Percentiles rank a stretch among this genome's conserved stretches.
These are phyloP conservation scores for Megaceryle torquata DNA, from an alignment of 2,113 vertebrate species.

Conservation along the genomic window DNA sequence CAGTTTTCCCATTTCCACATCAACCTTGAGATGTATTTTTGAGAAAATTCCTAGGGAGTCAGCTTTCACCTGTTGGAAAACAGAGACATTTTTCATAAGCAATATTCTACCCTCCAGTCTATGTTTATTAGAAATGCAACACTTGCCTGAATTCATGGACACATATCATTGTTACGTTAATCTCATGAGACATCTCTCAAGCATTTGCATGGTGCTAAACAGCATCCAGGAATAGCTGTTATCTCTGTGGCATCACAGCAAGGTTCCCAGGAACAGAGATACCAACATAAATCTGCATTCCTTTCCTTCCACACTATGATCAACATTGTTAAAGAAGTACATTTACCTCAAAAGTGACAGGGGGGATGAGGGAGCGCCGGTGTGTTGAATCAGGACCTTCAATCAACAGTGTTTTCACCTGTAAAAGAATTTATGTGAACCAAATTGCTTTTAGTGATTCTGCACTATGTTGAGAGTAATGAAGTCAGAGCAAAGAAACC, in stretches of 20 bases:
- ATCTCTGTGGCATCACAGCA: not conserved
- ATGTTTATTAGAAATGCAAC: not conserved
- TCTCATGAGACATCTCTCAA: not conserved
- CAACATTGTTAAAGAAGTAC: not conserved
- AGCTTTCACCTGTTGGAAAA: constrained; percentile 83
- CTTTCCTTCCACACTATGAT: not conserved
- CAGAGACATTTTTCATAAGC: not conserved
- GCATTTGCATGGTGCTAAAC: not conserved
- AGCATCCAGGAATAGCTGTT: constrained; percentile 6
- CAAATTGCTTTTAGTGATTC: not conserved
- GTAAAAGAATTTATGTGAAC: not conserved
- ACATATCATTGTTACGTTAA: not conserved
- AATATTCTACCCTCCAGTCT: not conserved
- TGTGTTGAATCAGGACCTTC: constrained; percentile 87
- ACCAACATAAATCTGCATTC: not conserved
- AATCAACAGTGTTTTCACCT: constrained; percentile 86
- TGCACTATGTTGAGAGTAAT: not conserved
- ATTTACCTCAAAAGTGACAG: constrained; percentile 89
- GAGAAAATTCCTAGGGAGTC: constrained; percentile 88
- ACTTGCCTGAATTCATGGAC: not conserved
- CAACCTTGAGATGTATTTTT: constrained; percentile 93
- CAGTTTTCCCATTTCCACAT: constrained; percentile 92
- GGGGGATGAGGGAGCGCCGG: constrained; percentile 88
- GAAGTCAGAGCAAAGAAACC: not conserved
- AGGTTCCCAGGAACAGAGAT: not conserved